A percentile compares a stretch with the other conserved stretches of the same genome.
phyloP scores from a whole-genome alignment of 2,888 invertebrate genomes.

The Incurvaria masculella region DNA sequence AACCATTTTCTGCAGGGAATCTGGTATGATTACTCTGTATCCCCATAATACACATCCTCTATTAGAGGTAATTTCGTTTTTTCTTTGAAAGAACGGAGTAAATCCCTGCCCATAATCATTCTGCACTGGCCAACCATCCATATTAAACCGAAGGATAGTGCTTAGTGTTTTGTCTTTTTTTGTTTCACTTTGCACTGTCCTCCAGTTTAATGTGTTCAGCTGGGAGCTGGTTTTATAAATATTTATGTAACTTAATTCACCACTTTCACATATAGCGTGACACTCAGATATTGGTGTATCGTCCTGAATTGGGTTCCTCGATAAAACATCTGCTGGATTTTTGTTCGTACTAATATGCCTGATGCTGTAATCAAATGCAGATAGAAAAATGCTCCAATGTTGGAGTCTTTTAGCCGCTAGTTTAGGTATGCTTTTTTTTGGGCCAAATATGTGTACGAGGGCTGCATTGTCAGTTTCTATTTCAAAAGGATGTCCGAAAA shows the following conservation, averaged over 20 bases:
- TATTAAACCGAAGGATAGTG: not conserved
- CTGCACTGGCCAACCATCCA: conserved; percentile 1
- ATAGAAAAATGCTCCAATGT: conserved; percentile 1
- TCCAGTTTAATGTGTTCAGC: not conserved
- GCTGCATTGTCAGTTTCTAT: conserved; percentile 19
- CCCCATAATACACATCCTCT: conserved; percentile 1
- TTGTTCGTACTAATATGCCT: not conserved
- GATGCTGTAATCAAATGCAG: conserved; percentile 1
- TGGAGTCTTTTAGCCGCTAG: conserved; percentile 1
- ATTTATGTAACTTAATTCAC: not conserved
- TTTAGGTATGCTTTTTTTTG: conserved; percentile 1
- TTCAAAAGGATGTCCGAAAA: conserved; percentile 17
- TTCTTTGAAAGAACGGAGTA: not conserved
- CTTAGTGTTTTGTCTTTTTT: not conserved
- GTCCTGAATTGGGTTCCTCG: not conserved
- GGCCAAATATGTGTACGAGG: conserved; percentile 8
- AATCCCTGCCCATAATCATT: not conserved
- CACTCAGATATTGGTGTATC: not conserved
- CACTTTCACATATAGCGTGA: not conserved
- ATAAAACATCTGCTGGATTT: conserved; percentile 3
- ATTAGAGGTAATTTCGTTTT: conserved; percentile 1
- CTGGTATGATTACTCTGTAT: conserved; percentile 1
- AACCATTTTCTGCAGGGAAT: not conserved
- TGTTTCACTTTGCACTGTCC: not conserved
- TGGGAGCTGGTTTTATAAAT: not conserved